These are phyloP conservation scores for Danaus chrysippus DNA, from an alignment of 2,888 invertebrate genomes.

Conservation along the genomic window DNA sequence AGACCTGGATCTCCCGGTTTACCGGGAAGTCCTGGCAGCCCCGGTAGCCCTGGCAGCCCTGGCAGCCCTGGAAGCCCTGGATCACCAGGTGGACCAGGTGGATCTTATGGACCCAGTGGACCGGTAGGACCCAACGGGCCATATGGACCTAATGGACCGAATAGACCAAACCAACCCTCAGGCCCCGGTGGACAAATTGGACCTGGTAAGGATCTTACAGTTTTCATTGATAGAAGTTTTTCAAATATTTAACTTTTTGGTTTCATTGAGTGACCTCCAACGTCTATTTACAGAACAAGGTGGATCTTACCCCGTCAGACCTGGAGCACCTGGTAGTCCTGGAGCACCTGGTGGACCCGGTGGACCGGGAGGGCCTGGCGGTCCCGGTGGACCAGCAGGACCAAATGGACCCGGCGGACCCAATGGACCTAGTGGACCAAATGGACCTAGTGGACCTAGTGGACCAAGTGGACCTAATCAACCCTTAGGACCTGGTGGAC, in stretches of 20 bases:
- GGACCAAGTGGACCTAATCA: conserved; percentile 22
- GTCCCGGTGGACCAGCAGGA: conserved; percentile 19
- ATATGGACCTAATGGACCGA: conserved; percentile 26
- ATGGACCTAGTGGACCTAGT: conserved; percentile 4
- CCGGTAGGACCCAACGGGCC: conserved; percentile 25
- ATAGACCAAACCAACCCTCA: conserved; percentile 6
- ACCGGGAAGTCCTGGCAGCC: conserved; percentile 36
- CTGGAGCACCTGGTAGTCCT: conserved; percentile 39
- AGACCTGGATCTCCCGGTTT: conserved; percentile 21
- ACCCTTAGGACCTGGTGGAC: conserved; percentile 12
- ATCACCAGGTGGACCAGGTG: conserved; percentile 39
- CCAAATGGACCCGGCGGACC: conserved; percentile 37
- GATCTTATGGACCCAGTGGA: conserved; percentile 40
- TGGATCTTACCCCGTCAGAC: conserved; percentile 44
- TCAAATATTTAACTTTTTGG: too few species aligned
- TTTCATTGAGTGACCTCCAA: neutral
- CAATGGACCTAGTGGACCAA: conserved; percentile 25
- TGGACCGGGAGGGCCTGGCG: conserved; percentile 19
- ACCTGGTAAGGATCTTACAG: neutral
- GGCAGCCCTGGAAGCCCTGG: conserved; percentile 36
- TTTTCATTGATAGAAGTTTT: neutral
- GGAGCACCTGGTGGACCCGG: conserved; percentile 11
- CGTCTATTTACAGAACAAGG: conserved; percentile 15
- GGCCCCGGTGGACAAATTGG: conserved; percentile 21
- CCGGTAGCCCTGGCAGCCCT: conserved; percentile 37